Evolutionary conservation across 2,888 invertebrate species (phyloP).

Genomic region (Hololepta plana): DNA sequence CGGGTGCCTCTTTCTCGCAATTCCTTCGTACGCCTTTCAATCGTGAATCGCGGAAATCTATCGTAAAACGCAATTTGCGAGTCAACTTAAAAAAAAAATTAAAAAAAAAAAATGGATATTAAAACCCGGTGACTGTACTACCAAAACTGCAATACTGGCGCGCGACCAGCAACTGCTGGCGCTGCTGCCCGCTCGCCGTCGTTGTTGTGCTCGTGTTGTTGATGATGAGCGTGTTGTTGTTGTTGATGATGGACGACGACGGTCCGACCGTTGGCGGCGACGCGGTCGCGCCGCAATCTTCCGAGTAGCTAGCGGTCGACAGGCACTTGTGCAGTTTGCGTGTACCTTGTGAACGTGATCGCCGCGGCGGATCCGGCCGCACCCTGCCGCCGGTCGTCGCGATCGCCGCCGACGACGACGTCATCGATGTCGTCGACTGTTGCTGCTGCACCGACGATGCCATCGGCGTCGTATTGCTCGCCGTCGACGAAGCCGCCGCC

Average conservation of each 20-base stretch:
- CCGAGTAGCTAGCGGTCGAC: slow-evolving; percentile 73
- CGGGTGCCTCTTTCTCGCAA: no score
- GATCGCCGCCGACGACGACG: slow-evolving; percentile 11
- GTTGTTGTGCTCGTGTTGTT: slow-evolving; percentile 20
- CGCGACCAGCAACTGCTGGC: slow-evolving; percentile 57
- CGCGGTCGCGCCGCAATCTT: slow-evolving; percentile 34
- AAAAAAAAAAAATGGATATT: no score
- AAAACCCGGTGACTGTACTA: no score
- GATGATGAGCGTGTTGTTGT: not conserved
- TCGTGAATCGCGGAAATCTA: no score
- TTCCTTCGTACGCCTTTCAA: no score
- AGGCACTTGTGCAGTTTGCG: slow-evolving; percentile 84
- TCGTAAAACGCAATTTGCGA: no score
- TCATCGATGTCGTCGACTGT: slow-evolving; percentile 7
- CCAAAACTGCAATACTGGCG: slow-evolving; percentile 91
- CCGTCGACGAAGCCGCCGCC: slow-evolving; percentile 12
- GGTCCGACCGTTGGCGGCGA: slow-evolving; percentile 27
- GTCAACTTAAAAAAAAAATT: no score
- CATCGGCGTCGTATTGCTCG: slow-evolving; percentile 12
- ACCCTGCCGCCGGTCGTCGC: slow-evolving; percentile 19
- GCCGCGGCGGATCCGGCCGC: slow-evolving; percentile 48
- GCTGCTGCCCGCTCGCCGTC: slow-evolving; percentile 32
- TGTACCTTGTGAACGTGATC: slow-evolving; percentile 91
- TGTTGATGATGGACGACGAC: slow-evolving; percentile 11
- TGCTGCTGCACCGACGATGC: slow-evolving; percentile 12